Percentiles rank a stretch among this genome's conserved stretches.
These are phyloP conservation scores for Graptemys geographica DNA, from an alignment of 2,797 vertebrate genomes.

Conservation along the genomic window DNA sequence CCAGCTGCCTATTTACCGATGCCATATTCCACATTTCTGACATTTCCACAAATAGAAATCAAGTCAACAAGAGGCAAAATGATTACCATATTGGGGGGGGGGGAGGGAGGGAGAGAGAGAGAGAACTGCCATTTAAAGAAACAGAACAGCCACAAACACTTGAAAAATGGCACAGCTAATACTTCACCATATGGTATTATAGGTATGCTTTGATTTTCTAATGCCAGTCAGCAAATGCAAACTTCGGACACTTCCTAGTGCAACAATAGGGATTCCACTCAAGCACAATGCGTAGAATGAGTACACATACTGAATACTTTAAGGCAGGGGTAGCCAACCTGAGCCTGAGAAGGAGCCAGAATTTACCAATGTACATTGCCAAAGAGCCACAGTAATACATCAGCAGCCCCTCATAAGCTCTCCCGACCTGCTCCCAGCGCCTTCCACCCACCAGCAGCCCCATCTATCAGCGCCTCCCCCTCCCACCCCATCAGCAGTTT, in stretches of 20 bases:
- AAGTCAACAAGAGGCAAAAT: neutral
- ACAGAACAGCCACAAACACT: neutral
- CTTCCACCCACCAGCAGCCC: too few species aligned
- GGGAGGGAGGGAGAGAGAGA: neutral
- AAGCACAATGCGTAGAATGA: neutral
- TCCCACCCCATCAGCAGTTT: too few species aligned
- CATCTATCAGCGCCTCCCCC: too few species aligned
- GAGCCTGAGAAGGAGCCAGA: too few species aligned
- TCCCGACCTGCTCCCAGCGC: too few species aligned
- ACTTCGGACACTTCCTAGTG: neutral
- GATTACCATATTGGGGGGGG: accelerated
- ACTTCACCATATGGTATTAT: neutral
- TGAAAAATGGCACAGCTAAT: neutral
- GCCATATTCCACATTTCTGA: neutral
- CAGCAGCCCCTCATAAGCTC: too few species aligned
- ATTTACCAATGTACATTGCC: too few species aligned
- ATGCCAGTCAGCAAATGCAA: neutral
- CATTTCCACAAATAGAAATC: neutral
- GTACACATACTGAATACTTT: neutral
- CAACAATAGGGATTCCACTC: neutral
- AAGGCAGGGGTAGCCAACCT: neutral
- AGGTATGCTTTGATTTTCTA: neutral
- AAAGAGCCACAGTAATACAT: too few species aligned
- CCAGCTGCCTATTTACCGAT: neutral
- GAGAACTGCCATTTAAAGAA: neutral